These are phyloP conservation scores for Gadus chalcogrammus DNA, from an alignment of 2,113 vertebrate species.

Conservation along the genomic window DNA sequence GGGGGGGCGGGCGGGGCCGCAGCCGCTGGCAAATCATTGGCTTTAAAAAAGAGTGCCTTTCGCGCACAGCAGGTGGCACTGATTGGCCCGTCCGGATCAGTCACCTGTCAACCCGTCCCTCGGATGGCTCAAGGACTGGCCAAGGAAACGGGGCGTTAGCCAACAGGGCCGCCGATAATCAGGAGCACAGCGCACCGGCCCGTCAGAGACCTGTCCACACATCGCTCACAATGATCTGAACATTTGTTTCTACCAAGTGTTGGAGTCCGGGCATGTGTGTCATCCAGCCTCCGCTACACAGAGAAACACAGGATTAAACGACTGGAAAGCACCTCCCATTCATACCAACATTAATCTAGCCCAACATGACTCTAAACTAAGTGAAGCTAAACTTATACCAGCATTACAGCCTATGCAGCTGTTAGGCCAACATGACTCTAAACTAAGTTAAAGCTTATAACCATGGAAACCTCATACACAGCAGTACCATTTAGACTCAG, in stretches of 20 bases:
- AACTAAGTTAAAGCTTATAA: no score
- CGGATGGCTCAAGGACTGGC: slow-evolving; percentile 52
- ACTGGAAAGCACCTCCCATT: no score
- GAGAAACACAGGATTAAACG: no score
- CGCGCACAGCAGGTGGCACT: slow-evolving; percentile 56
- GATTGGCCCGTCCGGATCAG: slow-evolving; percentile 49
- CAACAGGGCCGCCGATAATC: background rate
- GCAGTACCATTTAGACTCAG: no score
- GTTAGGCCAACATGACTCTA: no score
- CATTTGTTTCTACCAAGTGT: background rate
- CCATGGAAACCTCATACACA: no score
- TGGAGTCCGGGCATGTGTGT: background rate
- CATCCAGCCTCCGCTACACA: background rate
- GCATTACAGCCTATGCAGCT: no score
- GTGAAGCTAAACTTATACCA: no score
- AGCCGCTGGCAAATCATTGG: slow-evolving; percentile 44
- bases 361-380: no score
- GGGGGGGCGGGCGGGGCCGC: slow-evolving; percentile 27
- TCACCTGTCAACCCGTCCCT: slow-evolving; percentile 49
- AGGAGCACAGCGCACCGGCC: background rate
- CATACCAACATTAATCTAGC: no score
- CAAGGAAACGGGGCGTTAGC: slow-evolving; percentile 43
- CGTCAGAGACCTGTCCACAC: slow-evolving; percentile 28
- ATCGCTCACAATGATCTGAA: slow-evolving; percentile 7
- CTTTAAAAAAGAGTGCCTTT: slow-evolving; percentile 40